These are phyloP conservation scores for Ischnura elegans DNA, from an alignment of 2,888 invertebrate species.

Conservation along the genomic window DNA sequence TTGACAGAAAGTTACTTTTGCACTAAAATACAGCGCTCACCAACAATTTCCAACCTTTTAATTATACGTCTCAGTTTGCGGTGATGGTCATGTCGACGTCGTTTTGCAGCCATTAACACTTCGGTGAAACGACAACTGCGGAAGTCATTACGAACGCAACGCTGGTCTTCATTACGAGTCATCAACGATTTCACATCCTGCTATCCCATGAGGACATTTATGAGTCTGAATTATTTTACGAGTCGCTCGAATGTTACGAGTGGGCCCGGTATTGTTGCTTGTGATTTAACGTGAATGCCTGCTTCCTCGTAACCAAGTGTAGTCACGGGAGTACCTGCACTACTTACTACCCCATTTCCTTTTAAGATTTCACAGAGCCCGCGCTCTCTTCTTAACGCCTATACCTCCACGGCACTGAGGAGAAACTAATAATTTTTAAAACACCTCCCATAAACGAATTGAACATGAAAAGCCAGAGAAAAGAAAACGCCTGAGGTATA, in stretches of 20 bases:
- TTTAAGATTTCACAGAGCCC: background rate
- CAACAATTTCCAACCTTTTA: background rate
- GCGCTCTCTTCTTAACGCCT: background rate
- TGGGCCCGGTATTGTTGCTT: background rate
- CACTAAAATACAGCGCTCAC: background rate
- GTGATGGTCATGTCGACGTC: background rate
- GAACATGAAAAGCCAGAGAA: too few species aligned
- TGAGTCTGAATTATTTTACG: background rate
- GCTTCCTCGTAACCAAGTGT: background rate
- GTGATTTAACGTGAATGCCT: background rate
- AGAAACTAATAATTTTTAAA: too few species aligned
- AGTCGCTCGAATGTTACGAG: background rate
- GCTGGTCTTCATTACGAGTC: background rate
- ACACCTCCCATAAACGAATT: too few species aligned
- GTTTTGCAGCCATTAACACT: background rate
- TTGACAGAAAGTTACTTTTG: background rate
- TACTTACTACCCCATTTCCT: background rate
- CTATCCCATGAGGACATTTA: background rate
- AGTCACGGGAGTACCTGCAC: background rate
- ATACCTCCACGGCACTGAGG: too few species aligned
- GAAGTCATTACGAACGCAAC: background rate
- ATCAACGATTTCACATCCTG: conserved; percentile 17
- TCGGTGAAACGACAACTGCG: background rate
- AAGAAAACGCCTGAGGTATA: too few species aligned
- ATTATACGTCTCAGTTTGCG: background rate